Base-by-base conservation (phyloP, 2,888 invertebrate genomes). In the Tinea pellionella region DNA sequence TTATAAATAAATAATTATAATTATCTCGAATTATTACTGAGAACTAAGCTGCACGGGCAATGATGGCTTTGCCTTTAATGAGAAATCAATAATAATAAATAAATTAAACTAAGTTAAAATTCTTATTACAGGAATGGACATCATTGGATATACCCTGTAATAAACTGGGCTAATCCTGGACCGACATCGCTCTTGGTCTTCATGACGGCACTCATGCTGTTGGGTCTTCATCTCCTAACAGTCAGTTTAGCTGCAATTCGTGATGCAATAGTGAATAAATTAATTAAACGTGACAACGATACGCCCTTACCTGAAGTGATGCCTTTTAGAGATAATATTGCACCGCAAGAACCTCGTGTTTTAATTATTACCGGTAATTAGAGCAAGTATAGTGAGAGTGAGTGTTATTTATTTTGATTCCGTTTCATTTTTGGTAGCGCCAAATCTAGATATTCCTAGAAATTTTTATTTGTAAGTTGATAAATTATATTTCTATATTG, bases 121-220 rank as follows among this genome's bases (percentile, higher is more conserved):
- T 37, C 13, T 47, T 15, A 15, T 77, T 79, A 59, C 77, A 92
- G 93, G 64, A 78, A 88, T 63, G 92, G 93, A 37, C 78, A 90
- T 62, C 88, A 88, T 32, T 92, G 89, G 72, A 92, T 96, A 63
- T 96, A 96, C 75, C 89, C 91, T 19, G 91, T 94, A 61, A 78
- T 96, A 62, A 89, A 95, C 78, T 96, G 95, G 95, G 84, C 89
- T 29, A 89, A 70, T 0, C 93, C 94, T 0, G 88, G 89, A 8
- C 75, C 79, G 29, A 90, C 93, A 0, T 71, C 89, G 9, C 78
- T 89, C 8, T 88, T 93, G 12, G 90, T 91, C 60, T 70, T 89
- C 0, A 85, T 91, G 42, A 92, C 92, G n/a, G 87, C 90, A 0
- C 68, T 90, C 0, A 89, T 94, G 64, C 81, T 93, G 6, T 70